A percentile compares a stretch with the other conserved stretches of the same genome.
These are phyloP conservation scores for Hepsetus odoe DNA, from an alignment of 2,113 vertebrate species.

Conservation along the genomic window DNA sequence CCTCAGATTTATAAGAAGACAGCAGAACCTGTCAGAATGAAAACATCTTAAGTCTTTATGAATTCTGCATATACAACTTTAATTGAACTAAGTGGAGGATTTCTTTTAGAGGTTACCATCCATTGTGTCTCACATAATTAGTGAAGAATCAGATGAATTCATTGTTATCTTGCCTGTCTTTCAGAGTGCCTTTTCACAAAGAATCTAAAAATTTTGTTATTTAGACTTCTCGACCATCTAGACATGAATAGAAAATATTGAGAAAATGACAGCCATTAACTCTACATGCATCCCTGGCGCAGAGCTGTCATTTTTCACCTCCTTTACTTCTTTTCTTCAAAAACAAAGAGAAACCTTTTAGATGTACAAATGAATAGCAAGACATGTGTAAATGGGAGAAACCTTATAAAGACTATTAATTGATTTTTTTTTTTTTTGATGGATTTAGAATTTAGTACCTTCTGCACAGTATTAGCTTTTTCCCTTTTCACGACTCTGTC, in stretches of 20 bases:
- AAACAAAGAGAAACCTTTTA: constrained; percentile 30
- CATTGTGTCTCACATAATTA: not conserved
- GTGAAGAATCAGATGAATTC: not conserved
- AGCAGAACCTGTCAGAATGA: too few relatives aligned
- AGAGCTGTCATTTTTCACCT: constrained; percentile 10
- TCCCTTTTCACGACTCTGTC: not conserved
- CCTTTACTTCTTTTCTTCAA: not conserved
- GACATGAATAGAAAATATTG: constrained; percentile 12
- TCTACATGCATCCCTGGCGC: not conserved
- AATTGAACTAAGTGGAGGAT: too few relatives aligned
- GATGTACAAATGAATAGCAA: constrained; percentile 39
- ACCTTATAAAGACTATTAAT: constrained; percentile 51
- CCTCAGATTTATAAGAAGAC: too few relatives aligned
- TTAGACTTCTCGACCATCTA: not conserved
- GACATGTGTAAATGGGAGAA: constrained; percentile 48
- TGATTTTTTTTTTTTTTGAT: too few relatives aligned
- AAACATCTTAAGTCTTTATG: too few relatives aligned
- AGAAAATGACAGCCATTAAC: not conserved
- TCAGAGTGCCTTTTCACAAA: not conserved
- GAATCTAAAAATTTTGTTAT: not conserved
- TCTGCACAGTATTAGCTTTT: not conserved
- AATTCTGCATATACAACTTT: too few relatives aligned
- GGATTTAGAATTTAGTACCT: constrained; percentile 57
- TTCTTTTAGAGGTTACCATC: too few relatives aligned
- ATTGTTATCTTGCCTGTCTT: not conserved